Base-by-base conservation (phyloP, 1,140 invertebrate species). In the Oedothorax gibbosus region DNA sequence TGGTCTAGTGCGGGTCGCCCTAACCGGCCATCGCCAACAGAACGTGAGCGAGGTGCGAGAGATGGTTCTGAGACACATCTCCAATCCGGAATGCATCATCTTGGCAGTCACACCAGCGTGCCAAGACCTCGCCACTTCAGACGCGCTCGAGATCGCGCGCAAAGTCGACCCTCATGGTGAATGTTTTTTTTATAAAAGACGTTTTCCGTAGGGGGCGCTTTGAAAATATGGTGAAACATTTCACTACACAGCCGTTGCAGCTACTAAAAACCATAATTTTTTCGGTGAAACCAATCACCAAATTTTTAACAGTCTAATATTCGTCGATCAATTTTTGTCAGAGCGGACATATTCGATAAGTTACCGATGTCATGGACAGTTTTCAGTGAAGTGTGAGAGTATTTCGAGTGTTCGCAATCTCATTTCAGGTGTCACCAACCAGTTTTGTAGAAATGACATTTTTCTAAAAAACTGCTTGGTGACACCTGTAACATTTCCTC, bases 31-130 rank as follows among this genome's bases (percentile, higher is more conserved):
- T 89, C 96, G 97, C 7, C 91, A 88, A 5, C 96, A 98, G 89
- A 98, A 98, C 89, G 96, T 98, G 90, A 91, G 93, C 78, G 97
- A 98, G 92, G 98, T 98, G 89, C 95, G 95, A 89, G 93, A 92
- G 75, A 98, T 98, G 97, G 96, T 98, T 88, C 94, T 97, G 90
- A 96, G 97, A 89, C 98, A 97, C 91, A 98, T 98, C 86, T 93
- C 93, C 85, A 94, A 96, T 87, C 96, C 98, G 88, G 97, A 96
- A 77, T 98, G 96, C 90, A 93, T 98, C 68, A 97, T 98, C 90
- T 91, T 98, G 88, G 97, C 97, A 78, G 97, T 98, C 14, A 98
- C 97, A n/a, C 97, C 97, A 68, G 97, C 97, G 84, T 98, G 98
- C 90, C 96, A 96, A 81, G 82, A 85, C 20, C 64, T 98, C 90